Evolutionary conservation across 2,888 invertebrate species (phyloP), one percentile per base, ranked within the genome.

Genomic region (Argyresthia goedartella): DNA sequence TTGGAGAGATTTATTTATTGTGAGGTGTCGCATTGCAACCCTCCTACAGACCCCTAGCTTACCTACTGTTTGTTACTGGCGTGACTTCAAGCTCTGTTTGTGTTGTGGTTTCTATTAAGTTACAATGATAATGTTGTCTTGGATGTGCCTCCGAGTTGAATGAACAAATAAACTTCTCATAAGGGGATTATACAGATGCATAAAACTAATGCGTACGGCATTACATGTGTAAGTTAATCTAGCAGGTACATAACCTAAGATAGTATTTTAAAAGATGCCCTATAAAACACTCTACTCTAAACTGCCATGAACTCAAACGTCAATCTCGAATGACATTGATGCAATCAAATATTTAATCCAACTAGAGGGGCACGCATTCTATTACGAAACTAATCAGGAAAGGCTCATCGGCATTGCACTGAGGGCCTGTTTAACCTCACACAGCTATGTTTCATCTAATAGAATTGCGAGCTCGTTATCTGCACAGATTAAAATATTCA

Each of bases 401-500:
- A 43, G 50, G 11, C 33, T n/a, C n/a, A 36, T 39, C 49, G 10
- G 14, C 39, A 35, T 11, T 43, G 34, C 51, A 25, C 11, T 10
- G 13, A 34, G 33, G 41, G 35, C 59, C 61, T 75, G 74, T 79
- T 80, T 77, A 81, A 80, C 77, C 74, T 81, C 78, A 74, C 75
- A 76, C 70, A 76, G 81, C 81, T 76, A 79, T 80, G 81, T 81
- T 81, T 75, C 84, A 79, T 85, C 82, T 84, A 86, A 86, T 84
- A 86, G 82, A 84, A 86, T 85, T 82, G 82, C 78, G 77, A 84
- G 79, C 86, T 86, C 82, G 86, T 86, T 86, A 86, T 86, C 84
- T 85, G 85, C 76, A 78, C 84, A 85, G 86, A 86, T 86, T 86
- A 86, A 86, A 86, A 86, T 86, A 86, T 86, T 86, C 85, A 86